Conservation (phyloP, 2,113 vertebrate species). For the Ranitomeya imitator region DNA sequence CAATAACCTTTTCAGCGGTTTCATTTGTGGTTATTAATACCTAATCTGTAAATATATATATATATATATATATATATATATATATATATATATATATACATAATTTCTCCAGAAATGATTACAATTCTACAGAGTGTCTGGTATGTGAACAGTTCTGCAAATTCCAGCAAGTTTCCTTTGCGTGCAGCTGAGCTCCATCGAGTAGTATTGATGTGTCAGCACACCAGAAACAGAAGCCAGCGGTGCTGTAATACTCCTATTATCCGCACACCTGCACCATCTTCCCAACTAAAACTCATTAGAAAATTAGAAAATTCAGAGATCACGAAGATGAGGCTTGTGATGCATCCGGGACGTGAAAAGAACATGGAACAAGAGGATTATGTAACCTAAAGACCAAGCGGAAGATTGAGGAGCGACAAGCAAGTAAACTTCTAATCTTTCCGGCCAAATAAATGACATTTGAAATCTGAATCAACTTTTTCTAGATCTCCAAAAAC, state of each 20-base stretch:
- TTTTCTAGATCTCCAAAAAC: not conserved
- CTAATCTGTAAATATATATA: too few relatives aligned
- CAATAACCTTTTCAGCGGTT: too few relatives aligned
- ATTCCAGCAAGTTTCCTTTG: slow-evolving; percentile 2
- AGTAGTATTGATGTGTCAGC: slow-evolving; percentile 32
- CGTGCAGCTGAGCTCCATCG: not conserved
- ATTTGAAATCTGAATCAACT: not conserved
- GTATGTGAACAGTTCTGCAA: slow-evolving; percentile 13
- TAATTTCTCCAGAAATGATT: too few relatives aligned
- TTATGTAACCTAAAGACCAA: not conserved
- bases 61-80: too few relatives aligned
- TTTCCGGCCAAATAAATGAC: too few relatives aligned
- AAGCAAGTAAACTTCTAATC: not conserved
- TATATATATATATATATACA: too few relatives aligned
- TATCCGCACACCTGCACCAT: slow-evolving; percentile 28
- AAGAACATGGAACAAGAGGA: not conserved
- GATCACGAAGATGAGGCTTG: not conserved
- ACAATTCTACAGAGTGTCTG: too few relatives aligned
- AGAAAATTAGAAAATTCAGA: slow-evolving; percentile 15
- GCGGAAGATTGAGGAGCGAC: not conserved
- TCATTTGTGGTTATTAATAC: too few relatives aligned
- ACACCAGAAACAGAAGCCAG: slow-evolving; percentile 8
- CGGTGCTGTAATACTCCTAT: not conserved
- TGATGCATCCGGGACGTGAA: not conserved
- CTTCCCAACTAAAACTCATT: not conserved